A percentile compares a stretch with the other conserved stretches of the same genome.
phyloP scores from a whole-genome alignment of 1,140 invertebrate species.

The Philopotamus ludificatus region DNA sequence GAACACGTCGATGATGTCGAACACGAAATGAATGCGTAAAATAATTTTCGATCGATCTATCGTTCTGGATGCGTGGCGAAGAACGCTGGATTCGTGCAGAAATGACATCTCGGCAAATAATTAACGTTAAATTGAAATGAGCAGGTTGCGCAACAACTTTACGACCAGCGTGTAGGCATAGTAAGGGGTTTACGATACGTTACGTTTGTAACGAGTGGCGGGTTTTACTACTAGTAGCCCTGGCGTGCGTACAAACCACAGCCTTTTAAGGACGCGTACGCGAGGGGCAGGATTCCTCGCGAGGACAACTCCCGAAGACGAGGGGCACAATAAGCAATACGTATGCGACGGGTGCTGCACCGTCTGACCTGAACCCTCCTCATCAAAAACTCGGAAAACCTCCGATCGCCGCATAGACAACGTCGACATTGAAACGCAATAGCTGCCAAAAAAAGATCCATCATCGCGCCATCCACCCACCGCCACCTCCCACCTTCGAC shows the following conservation, averaged over 20 bases:
- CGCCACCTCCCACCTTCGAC: no score
- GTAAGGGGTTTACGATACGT: slow-evolving; percentile 36
- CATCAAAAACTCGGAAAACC: no score
- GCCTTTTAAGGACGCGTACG: slow-evolving; percentile 31
- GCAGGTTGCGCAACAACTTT: slow-evolving; percentile 7
- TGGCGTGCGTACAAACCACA: slow-evolving; percentile 31
- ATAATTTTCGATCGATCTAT: no score
- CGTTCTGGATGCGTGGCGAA: no score
- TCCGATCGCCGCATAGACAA: no score
- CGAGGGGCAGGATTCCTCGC: slow-evolving; percentile 33
- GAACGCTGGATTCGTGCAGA: no score
- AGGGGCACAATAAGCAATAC: no score
- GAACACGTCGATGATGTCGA: no score
- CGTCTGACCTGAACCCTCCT: no score
- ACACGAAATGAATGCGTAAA: no score
- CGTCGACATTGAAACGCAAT: background rate
- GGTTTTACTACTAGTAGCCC: slow-evolving; percentile 30
- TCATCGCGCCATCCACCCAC: background rate
- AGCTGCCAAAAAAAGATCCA: background rate
- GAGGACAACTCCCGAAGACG: slow-evolving; percentile 29
- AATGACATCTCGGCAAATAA: no score
- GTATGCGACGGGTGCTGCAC: no score
- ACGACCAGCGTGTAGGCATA: slow-evolving; percentile 19
- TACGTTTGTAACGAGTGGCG: slow-evolving; percentile 33
- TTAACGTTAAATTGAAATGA: slow-evolving; percentile 5